phyloP scores from a whole-genome alignment of 2,888 invertebrate species.

The Cinara cedri region DNA sequence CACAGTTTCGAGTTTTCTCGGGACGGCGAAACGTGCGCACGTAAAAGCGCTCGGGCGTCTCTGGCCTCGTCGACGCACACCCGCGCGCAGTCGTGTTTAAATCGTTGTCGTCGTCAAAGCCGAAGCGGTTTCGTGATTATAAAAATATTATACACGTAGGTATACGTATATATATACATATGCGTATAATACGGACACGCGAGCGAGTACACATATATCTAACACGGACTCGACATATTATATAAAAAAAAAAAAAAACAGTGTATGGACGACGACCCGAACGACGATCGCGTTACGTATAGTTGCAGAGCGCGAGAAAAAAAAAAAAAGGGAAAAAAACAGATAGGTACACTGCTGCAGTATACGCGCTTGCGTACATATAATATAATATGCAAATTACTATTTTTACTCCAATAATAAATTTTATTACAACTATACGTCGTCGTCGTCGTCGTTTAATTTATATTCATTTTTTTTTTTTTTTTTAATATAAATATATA shows the following conservation, averaged over 20 bases:
- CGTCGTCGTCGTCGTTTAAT: neutral
- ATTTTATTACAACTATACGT: slow-evolving; percentile 10
- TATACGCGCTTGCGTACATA: slow-evolving; percentile 11
- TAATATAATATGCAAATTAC: slow-evolving; percentile 40
- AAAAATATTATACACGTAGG: neutral
- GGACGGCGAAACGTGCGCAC: too few relatives aligned
- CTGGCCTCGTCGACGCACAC: neutral
- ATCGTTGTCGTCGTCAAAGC: neutral
- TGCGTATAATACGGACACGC: neutral
- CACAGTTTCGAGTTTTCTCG: too few relatives aligned
- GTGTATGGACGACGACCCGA: neutral
- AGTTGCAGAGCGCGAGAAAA: neutral
- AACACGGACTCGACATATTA: neutral
- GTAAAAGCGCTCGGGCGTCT: too few relatives aligned
- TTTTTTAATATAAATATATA: neutral
- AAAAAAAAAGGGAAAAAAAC: too few relatives aligned
- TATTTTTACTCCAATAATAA: slow-evolving; percentile 35
- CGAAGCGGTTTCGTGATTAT: slow-evolving; percentile 7
- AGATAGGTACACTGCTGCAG: too few relatives aligned
- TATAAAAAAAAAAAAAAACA: neutral
- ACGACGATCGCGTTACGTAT: neutral
- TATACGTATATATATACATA: neutral
- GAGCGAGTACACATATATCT: neutral
- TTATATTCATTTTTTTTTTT: slow-evolving; percentile 25
- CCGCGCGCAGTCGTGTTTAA: neutral